A percentile compares a stretch with the other conserved stretches of the same genome.
These are phyloP conservation scores for Tympanoctomys barrerae DNA, from an alignment of 2,797 vertebrate species.

Conservation along the genomic window DNA sequence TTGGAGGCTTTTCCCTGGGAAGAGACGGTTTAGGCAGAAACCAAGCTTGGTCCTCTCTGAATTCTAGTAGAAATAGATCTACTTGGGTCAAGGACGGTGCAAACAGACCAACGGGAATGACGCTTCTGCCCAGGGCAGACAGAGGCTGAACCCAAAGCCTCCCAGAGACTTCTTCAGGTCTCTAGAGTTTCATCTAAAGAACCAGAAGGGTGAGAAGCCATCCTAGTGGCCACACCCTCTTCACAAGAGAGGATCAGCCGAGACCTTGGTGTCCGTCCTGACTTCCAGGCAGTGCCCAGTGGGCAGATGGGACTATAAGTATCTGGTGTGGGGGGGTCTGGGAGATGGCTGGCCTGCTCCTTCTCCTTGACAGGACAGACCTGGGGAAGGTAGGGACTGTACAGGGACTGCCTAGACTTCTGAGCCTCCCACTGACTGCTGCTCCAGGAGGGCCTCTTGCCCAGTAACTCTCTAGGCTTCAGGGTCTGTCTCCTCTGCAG, in stretches of 20 bases:
- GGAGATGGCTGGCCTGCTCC: background rate
- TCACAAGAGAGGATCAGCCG: background rate
- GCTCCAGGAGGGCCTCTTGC: background rate
- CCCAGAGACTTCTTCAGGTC: background rate
- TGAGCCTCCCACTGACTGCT: background rate
- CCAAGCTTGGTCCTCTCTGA: background rate
- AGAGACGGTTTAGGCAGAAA: background rate
- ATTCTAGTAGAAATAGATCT: background rate
- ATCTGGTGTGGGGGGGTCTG: background rate
- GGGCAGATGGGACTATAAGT: background rate
- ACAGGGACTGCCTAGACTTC: background rate
- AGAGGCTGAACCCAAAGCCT: background rate
- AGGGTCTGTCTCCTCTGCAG: background rate
- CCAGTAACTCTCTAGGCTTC: slow-evolving; percentile 1
- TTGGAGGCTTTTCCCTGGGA: background rate
- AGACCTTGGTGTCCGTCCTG: background rate
- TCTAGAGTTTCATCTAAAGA: background rate
- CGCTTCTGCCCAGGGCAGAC: background rate
- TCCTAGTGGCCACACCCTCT: background rate
- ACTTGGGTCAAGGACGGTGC: background rate
- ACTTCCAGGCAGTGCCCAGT: background rate
- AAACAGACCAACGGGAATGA: background rate
- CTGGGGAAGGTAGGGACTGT: background rate
- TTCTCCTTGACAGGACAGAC: background rate
- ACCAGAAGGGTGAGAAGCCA: background rate